Base-by-base conservation (phyloP, 2,113 vertebrate genomes). In the Podilymbus podiceps region DNA sequence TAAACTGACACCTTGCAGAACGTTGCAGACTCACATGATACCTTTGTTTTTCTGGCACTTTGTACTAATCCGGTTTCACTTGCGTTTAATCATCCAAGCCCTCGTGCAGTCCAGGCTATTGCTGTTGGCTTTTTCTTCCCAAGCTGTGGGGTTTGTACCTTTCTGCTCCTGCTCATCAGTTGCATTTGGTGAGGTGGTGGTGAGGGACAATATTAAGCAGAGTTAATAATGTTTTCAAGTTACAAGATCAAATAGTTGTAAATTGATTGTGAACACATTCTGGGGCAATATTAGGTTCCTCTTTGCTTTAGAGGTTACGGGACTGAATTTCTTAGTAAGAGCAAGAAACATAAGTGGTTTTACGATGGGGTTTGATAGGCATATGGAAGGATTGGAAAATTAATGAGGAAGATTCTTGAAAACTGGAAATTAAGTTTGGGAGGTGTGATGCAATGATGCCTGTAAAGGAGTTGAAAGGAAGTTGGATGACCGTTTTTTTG, bases 361-460 rank as follows among this genome's bases (percentile, higher is more conserved):
- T 66, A 81, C 77, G 68, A 67, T 75, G 33, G 3, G 2, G 15
- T 85, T 77, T 91, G 88, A 67, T 89, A 91, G 87, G 56, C 47
- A 67, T 87, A 9, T 72, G 74, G 78, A 88, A 74, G 31, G 25
- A 71, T 28, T 85, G 64, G 44, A 77, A 78, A 74, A 81, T 75
- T 66, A 91, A 79, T 75, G 19, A 88, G 46, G 49, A 93, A 72
- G 77, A 68, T 88, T 96, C 81, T 64, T 89, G 74, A 69, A 93
- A 97, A 89, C 77, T 88, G 60, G 56, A 89, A 92, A 87, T 81
- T 42, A 81, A 33, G 12, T 88, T 83, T 96, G 62, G 31, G 75
- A 90, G 15, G 58, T 74, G 50, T 87, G 80, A 46, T 0, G 0
- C 60, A 53, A 53, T 53, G 56, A 66, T 86, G 83, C 46, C 8